These are phyloP conservation scores for Hippoglossus hippoglossus DNA, from an alignment of 2,797 vertebrate species.

Conservation along the genomic window DNA sequence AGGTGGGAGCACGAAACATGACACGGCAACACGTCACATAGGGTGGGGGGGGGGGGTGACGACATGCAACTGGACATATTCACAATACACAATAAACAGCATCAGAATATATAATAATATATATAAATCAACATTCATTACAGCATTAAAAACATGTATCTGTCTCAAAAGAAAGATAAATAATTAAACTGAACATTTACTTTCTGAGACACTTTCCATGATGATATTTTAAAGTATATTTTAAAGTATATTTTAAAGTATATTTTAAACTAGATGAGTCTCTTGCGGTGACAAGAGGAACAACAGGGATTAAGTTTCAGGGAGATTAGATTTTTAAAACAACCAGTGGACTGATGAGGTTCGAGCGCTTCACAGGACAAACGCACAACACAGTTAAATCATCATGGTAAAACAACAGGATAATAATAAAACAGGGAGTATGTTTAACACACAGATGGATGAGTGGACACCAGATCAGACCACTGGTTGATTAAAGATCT, in stretches of 20 bases:
- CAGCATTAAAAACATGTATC: not conserved
- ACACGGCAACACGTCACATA: constrained; percentile 68
- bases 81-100: constrained; percentile 21
- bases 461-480: constrained; percentile 49
- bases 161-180: too few species aligned
- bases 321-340: constrained; percentile 35
- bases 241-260: too few species aligned
- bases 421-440: not conserved
- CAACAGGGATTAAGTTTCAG: not conserved
- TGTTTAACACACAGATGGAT: constrained; percentile 40
- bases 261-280: too few species aligned
- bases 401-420: too few species aligned
- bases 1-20: constrained; percentile 68
- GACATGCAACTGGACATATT: constrained; percentile 78
- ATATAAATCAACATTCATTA: not conserved
- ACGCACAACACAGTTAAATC: not conserved
- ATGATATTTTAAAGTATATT: too few species aligned
- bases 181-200: too few species aligned
- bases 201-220: too few species aligned
- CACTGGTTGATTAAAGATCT: constrained; percentile 44
- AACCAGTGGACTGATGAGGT: constrained; percentile 71
- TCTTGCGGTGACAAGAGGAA: too few species aligned
- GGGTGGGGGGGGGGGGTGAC: constrained; percentile 57
- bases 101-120: constrained; percentile 17
- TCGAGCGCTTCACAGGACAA: constrained; percentile 32